phyloP scores from a whole-genome alignment of 2,113 vertebrate genomes.

The pig (Sus scrofa) region T2T-Sscrofa CM000823.6:13283001-13283500 shows the following conservation, averaged over 20 bases:
- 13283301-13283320: background rate
- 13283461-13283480: fast-evolving
- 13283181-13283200: background rate
- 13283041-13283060: background rate
- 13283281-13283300: background rate
- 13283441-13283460: background rate
- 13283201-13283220: background rate
- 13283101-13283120: background rate
- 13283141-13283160: background rate
- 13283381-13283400: fast-evolving
- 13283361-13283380: background rate
- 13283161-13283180: background rate
- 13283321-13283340: background rate
- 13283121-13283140: background rate
- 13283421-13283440: background rate
- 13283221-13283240: background rate
- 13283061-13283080: background rate
- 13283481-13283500: background rate
- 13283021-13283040: background rate
- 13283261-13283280: background rate
- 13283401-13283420: background rate
- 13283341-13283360: background rate
- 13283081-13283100: background rate
- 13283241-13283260: background rate
- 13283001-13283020: background rate